Evolutionary conservation across 2,113 vertebrate species (phyloP).

Genomic region (Rhinogobius similis): DNA sequence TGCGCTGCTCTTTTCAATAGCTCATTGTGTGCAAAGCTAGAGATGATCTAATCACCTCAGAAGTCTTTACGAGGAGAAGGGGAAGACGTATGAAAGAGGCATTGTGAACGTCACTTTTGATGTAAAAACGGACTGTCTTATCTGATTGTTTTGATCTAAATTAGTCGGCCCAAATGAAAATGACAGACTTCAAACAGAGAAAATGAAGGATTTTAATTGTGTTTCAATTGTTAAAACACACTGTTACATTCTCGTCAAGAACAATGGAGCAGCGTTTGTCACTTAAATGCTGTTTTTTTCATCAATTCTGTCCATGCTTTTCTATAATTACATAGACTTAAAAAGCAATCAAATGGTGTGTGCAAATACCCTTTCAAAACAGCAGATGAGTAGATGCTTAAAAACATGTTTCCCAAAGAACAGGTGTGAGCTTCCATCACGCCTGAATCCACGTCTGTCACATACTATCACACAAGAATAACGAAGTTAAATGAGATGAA

Average conservation of each 20-base stretch:
- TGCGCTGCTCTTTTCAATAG: slow-evolving; percentile 52
- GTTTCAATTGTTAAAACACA: slow-evolving; percentile 48
- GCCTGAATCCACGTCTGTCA: not conserved
- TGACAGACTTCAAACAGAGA: slow-evolving; percentile 63
- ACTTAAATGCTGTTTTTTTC: slow-evolving; percentile 15
- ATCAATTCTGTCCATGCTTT: not conserved
- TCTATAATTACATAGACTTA: not conserved
- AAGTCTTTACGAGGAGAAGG: slow-evolving; percentile 65
- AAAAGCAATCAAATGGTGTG: not conserved
- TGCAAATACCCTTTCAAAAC: not conserved
- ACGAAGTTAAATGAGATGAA: no score
- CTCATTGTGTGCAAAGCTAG: slow-evolving; percentile 60
- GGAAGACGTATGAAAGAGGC: slow-evolving; percentile 62
- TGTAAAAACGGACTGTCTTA: slow-evolving; percentile 67
- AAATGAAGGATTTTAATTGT: slow-evolving; percentile 61
- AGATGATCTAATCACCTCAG: slow-evolving; percentile 71
- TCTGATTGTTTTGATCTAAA: slow-evolving; percentile 63
- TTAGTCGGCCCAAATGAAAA: slow-evolving; percentile 65
- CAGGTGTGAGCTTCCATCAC: not conserved
- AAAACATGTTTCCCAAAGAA: no score
- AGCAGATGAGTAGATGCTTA: not conserved
- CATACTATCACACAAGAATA: not conserved
- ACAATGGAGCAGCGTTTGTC: slow-evolving; percentile 29
- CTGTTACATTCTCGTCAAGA: slow-evolving; percentile 13
- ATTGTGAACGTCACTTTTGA: slow-evolving; percentile 72